Conservation (phyloP, 2,888 invertebrate genomes). For the Troides helena region DNA sequence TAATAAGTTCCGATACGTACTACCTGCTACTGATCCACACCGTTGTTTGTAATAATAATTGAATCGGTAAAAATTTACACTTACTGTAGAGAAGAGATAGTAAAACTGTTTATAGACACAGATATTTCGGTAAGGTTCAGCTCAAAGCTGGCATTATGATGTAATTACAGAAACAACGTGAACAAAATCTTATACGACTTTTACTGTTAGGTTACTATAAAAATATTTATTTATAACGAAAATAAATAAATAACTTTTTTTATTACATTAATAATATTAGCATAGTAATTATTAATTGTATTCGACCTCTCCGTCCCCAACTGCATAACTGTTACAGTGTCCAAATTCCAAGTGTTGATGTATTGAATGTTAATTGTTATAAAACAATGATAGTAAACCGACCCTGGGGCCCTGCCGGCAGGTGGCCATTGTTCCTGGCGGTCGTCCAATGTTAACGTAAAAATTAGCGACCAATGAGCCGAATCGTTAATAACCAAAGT, state of each 20-base stretch:
- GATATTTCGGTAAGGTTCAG: too few relatives aligned
- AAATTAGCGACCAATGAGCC: constrained; percentile 45
- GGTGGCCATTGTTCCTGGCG: constrained; percentile 61
- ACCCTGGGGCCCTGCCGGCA: constrained; percentile 34
- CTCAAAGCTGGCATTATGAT: too few relatives aligned
- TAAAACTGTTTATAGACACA: too few relatives aligned
- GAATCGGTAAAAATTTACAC: too few relatives aligned
- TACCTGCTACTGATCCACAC: neutral
- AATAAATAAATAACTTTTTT: too few relatives aligned
- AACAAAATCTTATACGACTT: too few relatives aligned
- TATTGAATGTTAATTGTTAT: constrained; percentile 29
- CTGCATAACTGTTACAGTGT: constrained; percentile 21
- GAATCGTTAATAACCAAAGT: constrained; percentile 39
- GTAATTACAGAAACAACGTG: too few relatives aligned
- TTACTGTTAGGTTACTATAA: too few relatives aligned
- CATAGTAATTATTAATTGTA: constrained; percentile 28
- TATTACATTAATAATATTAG: constrained; percentile 9
- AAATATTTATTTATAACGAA: too few relatives aligned
- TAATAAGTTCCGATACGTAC: neutral
- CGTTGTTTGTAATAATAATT: neutral
- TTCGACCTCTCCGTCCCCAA: constrained; percentile 1
- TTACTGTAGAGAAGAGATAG: too few relatives aligned
- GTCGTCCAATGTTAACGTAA: constrained; percentile 55
- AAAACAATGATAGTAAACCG: constrained; percentile 22
- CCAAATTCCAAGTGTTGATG: constrained; percentile 19